These are phyloP conservation scores for Sebastes vulpes DNA, from an alignment of 2,797 vertebrate genomes.

Conservation along the genomic window DNA sequence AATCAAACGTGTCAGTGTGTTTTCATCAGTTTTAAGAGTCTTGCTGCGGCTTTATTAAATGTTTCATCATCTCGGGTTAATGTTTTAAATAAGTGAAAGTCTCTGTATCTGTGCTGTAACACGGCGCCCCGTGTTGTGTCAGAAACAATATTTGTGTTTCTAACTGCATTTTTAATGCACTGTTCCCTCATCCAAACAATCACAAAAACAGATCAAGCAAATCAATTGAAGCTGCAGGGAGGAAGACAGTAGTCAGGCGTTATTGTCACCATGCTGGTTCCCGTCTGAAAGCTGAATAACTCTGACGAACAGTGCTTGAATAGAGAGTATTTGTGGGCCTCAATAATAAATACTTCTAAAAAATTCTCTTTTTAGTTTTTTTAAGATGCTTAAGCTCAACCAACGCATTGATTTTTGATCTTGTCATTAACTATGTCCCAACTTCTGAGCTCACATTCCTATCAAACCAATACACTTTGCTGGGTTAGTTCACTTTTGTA, in stretches of 20 bases:
- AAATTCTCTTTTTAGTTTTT: constrained; percentile 21
- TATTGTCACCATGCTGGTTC: neutral
- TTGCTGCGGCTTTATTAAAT: constrained; percentile 55
- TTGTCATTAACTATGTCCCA: neutral
- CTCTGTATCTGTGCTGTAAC: constrained; percentile 6
- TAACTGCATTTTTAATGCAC: constrained; percentile 46
- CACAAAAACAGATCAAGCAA: constrained; percentile 36
- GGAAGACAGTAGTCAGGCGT: neutral
- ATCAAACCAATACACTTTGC: neutral
- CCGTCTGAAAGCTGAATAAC: neutral
- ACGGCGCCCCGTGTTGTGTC: neutral
- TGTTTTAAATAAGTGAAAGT: constrained; percentile 40
- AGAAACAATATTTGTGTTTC: constrained; percentile 46
- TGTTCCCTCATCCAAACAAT: constrained; percentile 18
- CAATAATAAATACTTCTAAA: constrained; percentile 11
- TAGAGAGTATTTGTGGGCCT: neutral
- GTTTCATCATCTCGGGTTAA: constrained; percentile 57
- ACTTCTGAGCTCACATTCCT: constrained; percentile 5
- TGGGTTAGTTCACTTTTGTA: neutral
- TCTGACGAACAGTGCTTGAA: neutral
- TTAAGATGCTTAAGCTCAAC: neutral
- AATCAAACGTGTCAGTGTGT: constrained; percentile 37
- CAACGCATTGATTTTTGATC: neutral
- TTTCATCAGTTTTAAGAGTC: constrained; percentile 36
- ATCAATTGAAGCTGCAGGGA: constrained; percentile 31